Conservation (phyloP, 1,140 invertebrate genomes). For the Apis laboriosa region DNA sequence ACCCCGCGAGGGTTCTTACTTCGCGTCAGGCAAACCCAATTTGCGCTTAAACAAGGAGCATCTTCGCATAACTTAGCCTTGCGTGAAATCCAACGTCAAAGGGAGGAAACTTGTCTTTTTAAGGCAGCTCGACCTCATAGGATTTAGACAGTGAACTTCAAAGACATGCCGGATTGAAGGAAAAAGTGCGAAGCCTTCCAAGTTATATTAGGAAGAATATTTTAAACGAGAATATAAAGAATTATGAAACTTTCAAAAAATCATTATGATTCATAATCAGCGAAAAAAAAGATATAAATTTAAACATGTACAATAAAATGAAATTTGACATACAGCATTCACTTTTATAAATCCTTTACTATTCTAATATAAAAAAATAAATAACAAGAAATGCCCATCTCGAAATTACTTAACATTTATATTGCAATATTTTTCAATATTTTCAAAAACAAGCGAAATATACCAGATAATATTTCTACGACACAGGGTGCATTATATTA, state of each 20-base stretch:
- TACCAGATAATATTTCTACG: too few relatives aligned
- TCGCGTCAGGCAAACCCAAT: conserved; percentile 63
- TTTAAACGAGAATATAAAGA: background rate
- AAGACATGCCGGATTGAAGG: conserved; percentile 18
- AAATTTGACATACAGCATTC: too few relatives aligned
- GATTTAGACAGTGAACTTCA: conserved; percentile 49
- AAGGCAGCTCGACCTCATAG: conserved; percentile 35
- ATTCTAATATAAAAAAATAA: too few relatives aligned
- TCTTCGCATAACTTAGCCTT: conserved; percentile 76
- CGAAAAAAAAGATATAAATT: background rate
- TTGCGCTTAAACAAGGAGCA: conserved; percentile 72
- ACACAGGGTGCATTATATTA: too few relatives aligned
- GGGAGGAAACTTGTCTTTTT: conserved; percentile 62
- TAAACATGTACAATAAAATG: background rate
- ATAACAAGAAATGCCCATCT: too few relatives aligned
- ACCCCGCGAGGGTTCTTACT: conserved; percentile 50
- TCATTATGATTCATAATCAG: background rate
- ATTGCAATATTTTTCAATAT: too few relatives aligned
- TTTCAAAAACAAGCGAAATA: too few relatives aligned
- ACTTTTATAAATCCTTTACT: too few relatives aligned
- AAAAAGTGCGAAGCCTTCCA: background rate
- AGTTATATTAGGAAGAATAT: background rate
- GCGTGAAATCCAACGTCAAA: conserved; percentile 76
- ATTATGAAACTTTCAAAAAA: background rate
- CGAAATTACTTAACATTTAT: too few relatives aligned